Evolutionary conservation across 2,888 invertebrate species (phyloP).

Genomic region (Sericinus montela): DNA sequence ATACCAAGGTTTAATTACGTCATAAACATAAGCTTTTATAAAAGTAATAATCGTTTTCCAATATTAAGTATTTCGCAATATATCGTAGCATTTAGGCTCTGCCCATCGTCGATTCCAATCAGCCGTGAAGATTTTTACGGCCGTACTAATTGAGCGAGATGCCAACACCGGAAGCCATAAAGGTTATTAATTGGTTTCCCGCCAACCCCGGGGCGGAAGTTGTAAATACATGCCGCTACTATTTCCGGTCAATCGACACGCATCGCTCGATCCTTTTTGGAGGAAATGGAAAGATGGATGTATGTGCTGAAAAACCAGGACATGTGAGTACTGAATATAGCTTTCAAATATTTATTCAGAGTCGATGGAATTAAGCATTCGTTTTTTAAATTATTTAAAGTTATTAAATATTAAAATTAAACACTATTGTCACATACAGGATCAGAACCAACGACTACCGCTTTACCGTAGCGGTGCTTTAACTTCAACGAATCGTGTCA

Average conservation of each 20-base stretch:
- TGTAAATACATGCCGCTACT: slow-evolving; percentile 70
- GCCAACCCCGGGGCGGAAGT: slow-evolving; percentile 61
- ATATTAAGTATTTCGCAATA: background rate
- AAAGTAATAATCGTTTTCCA: slow-evolving; percentile 6
- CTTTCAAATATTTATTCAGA: background rate
- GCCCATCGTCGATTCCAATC: slow-evolving; percentile 50
- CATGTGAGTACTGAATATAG: background rate
- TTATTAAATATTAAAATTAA: too few relatives aligned
- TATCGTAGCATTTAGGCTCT: slow-evolving; percentile 1
- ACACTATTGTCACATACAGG: too few relatives aligned
- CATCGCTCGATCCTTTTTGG: slow-evolving; percentile 48
- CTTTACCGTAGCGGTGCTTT: too few relatives aligned
- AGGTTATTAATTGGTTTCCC: slow-evolving; percentile 76
- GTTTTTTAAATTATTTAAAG: too few relatives aligned
- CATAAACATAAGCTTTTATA: background rate
- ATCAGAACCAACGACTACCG: too few relatives aligned
- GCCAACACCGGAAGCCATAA: slow-evolving; percentile 67
- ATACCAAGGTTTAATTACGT: too few relatives aligned
- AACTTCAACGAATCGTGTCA: too few relatives aligned
- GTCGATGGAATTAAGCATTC: too few relatives aligned
- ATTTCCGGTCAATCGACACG: slow-evolving; percentile 70
- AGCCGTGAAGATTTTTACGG: slow-evolving; percentile 71
- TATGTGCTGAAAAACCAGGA: background rate
- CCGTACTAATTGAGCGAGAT: slow-evolving; percentile 64
- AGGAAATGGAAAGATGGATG: slow-evolving; percentile 31